Evolutionary conservation across 2,113 vertebrate species (phyloP), one percentile per base, ranked within the genome.

Genomic region (Aegithalos caudatus): DNA sequence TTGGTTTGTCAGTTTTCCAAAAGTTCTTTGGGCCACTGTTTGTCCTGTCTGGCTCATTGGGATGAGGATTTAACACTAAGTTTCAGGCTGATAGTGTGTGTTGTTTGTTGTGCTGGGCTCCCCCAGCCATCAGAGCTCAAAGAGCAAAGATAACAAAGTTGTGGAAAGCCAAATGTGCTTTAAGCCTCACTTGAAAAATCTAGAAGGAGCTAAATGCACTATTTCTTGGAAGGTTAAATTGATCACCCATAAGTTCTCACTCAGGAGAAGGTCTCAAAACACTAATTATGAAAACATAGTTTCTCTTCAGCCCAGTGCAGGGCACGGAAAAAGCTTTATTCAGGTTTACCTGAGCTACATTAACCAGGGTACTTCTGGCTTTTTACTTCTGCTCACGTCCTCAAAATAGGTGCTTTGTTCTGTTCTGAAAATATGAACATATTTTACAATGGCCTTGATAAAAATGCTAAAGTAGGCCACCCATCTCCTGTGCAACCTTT

Each of bases 1-100:
- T 98, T 99, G 98, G 98, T 98, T 98, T 98, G 98, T 98, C 98
- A 98, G 97, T 98, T 98, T 95, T 98, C 98, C 98, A 98, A 97
- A 97, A 97, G 96, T 97, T 98, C 94, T 96, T 96, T 96, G 81
- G 89, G 67, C 96, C 79, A 66, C 85, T 85, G 38, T 88, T 97
- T 2, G 1, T 84, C 81, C 86, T 72, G 69, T 69, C 33, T 69
- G 51, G 58, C 44, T 86, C 2, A 0, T 80, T 77, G 47, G 23
- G 77, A 71, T 31, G 90, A 91, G 85, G 79, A 81, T 94, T 95
- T 92, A 87, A 31, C 35, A 15, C 20, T 2, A 37, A 67, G 45
- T 81, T 92, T 90, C 0, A 0, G 76, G 51, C 87, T 73, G 84
- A 90, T 83, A 65, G 33, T 11, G 8, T 3, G 0, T 13, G 54